Conservation (phyloP, 2,888 invertebrate genomes). For the Drosophila kuntzei region DNA sequence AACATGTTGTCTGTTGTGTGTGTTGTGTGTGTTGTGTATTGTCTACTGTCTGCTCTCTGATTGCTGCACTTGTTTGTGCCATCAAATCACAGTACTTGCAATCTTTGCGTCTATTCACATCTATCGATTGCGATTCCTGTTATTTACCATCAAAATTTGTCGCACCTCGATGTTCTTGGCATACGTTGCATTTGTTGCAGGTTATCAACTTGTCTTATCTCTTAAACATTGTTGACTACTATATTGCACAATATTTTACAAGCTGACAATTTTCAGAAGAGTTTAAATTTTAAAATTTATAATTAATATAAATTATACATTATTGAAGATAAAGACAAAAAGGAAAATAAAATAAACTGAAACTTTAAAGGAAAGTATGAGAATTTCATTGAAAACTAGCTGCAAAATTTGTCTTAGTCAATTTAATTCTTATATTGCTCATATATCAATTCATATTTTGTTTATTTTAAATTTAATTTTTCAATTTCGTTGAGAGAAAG, state of each 20-base stretch:
- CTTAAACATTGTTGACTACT: constrained; percentile 38
- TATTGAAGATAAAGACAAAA: no score
- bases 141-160: constrained; percentile 53
- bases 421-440: no score
- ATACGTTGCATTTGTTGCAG: constrained; percentile 12
- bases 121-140: constrained; percentile 42
- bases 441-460: no score
- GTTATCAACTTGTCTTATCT: constrained; percentile 31
- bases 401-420: no score
- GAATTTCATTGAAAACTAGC: no score
- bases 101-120: constrained; percentile 42
- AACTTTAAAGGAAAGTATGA: no score
- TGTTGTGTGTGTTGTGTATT: constrained; percentile 19
- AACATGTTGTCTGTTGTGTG: not conserved
- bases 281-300: no score
- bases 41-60: constrained; percentile 26
- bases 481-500: no score
- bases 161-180: constrained; percentile 9
- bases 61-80: constrained; percentile 50
- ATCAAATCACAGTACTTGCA: constrained; percentile 38
- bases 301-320: no score
- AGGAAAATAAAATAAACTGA: no score
- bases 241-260: constrained; percentile 45
- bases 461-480: no score
- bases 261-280: not conserved